phyloP scores from a whole-genome alignment of 2,797 vertebrate genomes.

The Scleropages formosus region DNA sequence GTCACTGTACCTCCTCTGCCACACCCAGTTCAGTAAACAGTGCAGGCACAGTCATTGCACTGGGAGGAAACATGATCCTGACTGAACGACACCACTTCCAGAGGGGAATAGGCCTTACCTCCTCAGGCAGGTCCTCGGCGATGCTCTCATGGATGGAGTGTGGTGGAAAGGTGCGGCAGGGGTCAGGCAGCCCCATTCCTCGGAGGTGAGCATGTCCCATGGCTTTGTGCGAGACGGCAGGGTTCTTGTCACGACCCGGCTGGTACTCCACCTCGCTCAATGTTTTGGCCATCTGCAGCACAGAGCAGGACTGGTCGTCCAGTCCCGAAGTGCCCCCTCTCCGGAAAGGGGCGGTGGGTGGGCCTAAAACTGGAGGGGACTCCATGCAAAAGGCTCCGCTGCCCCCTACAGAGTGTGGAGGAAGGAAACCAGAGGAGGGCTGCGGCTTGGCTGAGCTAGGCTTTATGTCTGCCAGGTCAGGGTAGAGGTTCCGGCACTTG shows the following conservation, averaged over 20 bases:
- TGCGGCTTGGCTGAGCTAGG: constrained; percentile 51
- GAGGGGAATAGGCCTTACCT: constrained; percentile 62
- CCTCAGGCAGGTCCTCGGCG: constrained; percentile 87
- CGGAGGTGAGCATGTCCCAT: constrained; percentile 56
- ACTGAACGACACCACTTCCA: neutral
- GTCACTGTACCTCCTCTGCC: neutral
- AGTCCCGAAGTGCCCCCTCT: constrained; percentile 52
- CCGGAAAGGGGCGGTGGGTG: constrained; percentile 32
- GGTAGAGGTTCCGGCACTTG: constrained; percentile 39
- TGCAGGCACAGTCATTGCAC: neutral
- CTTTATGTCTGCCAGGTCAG: constrained; percentile 66
- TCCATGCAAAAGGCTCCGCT: constrained; percentile 44
- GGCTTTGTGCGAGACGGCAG: constrained; percentile 43
- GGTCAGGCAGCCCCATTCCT: constrained; percentile 55
- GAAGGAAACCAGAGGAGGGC: constrained; percentile 32
- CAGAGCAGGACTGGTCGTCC: constrained; percentile 92
- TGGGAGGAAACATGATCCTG: too few relatives aligned
- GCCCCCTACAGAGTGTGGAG: constrained; percentile 26
- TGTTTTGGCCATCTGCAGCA: constrained; percentile 94
- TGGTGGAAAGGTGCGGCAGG: constrained; percentile 81
- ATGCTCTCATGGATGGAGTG: constrained; percentile 87
- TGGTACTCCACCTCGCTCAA: constrained; percentile 88
- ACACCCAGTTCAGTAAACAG: neutral
- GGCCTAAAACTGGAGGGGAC: constrained; percentile 17
- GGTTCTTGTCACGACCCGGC: constrained; percentile 49